These are phyloP conservation scores for Argyrosomus regius DNA, from an alignment of 2,797 vertebrate genomes.

Conservation along the genomic window DNA sequence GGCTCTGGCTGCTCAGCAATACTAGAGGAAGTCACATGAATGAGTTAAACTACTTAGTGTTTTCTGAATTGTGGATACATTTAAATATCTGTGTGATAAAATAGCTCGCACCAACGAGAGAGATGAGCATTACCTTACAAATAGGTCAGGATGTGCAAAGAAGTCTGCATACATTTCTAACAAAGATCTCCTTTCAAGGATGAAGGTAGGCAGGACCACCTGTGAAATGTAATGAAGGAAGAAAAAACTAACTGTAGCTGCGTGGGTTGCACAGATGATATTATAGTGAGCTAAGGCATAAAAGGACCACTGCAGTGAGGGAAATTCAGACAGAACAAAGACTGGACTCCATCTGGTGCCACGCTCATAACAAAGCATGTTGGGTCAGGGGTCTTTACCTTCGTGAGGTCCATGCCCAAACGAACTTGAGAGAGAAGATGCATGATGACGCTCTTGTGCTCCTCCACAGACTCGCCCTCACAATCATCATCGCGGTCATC, in stretches of 20 bases:
- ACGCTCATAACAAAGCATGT: neutral
- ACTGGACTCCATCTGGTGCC: neutral
- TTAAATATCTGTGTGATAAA: neutral
- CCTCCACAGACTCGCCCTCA: slow-evolving; percentile 97
- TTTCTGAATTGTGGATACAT: neutral
- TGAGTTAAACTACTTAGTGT: neutral
- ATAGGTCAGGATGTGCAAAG: slow-evolving; percentile 98
- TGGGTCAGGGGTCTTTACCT: slow-evolving; percentile 83
- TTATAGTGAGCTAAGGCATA: neutral
- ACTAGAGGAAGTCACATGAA: slow-evolving; percentile 73
- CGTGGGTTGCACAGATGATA: slow-evolving; percentile 6
- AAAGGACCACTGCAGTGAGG: neutral
- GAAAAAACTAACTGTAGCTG: slow-evolving; percentile 3
- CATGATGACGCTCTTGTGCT: slow-evolving; percentile 99
- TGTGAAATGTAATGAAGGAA: slow-evolving; percentile 66
- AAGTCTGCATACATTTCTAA: slow-evolving; percentile 99
- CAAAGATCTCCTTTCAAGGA: slow-evolving; percentile 96
- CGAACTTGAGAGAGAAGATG: slow-evolving; percentile 98
- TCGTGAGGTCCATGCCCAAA: slow-evolving; percentile 98
- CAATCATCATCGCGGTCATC: slow-evolving; percentile 95
- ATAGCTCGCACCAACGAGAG: neutral
- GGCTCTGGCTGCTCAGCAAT: slow-evolving; percentile 95
- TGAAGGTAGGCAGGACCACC: slow-evolving; percentile 99
- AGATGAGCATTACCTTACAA: slow-evolving; percentile 91
- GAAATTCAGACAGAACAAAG: neutral